These are phyloP conservation scores for Allobates femoralis DNA, from an alignment of 2,797 vertebrate genomes.

Conservation along the genomic window DNA sequence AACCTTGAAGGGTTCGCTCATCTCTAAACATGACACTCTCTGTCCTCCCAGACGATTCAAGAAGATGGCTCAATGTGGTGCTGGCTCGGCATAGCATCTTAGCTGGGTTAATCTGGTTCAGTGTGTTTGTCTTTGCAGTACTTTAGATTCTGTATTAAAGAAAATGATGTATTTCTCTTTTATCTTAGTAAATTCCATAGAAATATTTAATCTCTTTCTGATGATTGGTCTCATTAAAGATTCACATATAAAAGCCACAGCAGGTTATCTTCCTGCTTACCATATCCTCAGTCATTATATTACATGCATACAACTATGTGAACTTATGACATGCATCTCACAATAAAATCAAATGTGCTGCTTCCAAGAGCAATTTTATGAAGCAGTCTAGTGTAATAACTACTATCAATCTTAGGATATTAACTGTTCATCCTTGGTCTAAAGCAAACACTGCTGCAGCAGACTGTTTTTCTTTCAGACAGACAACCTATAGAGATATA, in stretches of 20 bases:
- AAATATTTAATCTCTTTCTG: conserved; percentile 8
- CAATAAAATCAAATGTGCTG: conserved; percentile 54
- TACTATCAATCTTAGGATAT: conserved; percentile 56
- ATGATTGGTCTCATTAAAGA: conserved; percentile 29
- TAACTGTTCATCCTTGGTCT: conserved; percentile 37
- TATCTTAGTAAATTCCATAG: not conserved
- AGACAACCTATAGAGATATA: conserved; percentile 56
- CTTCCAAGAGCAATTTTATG: conserved; percentile 53
- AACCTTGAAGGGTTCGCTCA: too few relatives aligned
- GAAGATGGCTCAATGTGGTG: not conserved
- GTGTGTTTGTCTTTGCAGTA: not conserved
- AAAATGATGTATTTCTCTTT: not conserved
- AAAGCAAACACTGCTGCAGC: conserved; percentile 38
- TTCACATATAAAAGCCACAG: conserved; percentile 27
- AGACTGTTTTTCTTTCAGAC: conserved; percentile 57
- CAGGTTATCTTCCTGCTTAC: conserved; percentile 30
- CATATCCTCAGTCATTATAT: conserved; percentile 27
- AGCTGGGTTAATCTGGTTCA: not conserved
- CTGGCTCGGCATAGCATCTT: not conserved
- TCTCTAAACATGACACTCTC: not conserved
- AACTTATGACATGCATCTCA: conserved; percentile 59
- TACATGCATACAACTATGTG: conserved; percentile 53
- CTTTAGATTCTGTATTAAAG: not conserved
- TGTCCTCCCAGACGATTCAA: not conserved
- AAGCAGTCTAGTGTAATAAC: conserved; percentile 46